Evolutionary conservation across 2,797 vertebrate species (phyloP).

Genomic region (Enteromius thamalakanensis): DNA sequence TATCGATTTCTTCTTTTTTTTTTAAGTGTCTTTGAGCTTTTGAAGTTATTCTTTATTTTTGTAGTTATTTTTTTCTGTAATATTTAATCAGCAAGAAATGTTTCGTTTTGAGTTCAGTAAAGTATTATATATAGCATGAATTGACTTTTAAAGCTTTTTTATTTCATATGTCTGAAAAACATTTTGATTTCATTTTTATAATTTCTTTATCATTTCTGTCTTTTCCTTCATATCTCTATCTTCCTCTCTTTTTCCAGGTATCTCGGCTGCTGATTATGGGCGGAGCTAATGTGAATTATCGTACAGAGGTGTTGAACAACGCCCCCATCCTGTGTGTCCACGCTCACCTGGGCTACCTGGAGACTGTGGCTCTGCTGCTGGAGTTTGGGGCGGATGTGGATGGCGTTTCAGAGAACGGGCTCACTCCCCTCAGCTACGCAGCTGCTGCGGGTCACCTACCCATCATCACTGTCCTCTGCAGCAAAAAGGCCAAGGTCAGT

Average conservation of each 20-base stretch:
- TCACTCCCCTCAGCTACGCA: conserved; percentile 90
- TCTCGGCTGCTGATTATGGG: conserved; percentile 90
- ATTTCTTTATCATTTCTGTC: not conserved
- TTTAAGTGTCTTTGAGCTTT: not conserved
- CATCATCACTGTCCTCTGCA: conserved; percentile 86
- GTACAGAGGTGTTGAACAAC: conserved; percentile 90
- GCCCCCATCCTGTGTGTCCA: conserved; percentile 93
- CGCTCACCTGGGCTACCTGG: conserved; percentile 90
- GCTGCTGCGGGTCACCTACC: conserved; percentile 89
- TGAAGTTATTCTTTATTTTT: not conserved
- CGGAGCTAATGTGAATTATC: conserved; percentile 90
- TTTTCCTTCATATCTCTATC: not conserved
- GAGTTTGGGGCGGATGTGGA: conserved; percentile 93
- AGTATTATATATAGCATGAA: not conserved
- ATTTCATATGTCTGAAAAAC: not conserved
- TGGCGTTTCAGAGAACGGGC: conserved; percentile 87
- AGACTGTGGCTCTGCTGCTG: conserved; percentile 89
- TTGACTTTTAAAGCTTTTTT: not conserved
- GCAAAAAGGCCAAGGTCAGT: conserved; percentile 88
- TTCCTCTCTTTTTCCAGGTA: conserved; percentile 76
- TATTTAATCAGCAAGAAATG: not conserved
- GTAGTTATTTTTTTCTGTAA: not conserved
- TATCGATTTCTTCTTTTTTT: not conserved
- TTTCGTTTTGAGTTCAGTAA: not conserved
- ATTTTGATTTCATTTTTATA: not conserved